Base-by-base conservation (phyloP, 2,113 vertebrate species). In the Tragelaphus imberbis region DNA sequence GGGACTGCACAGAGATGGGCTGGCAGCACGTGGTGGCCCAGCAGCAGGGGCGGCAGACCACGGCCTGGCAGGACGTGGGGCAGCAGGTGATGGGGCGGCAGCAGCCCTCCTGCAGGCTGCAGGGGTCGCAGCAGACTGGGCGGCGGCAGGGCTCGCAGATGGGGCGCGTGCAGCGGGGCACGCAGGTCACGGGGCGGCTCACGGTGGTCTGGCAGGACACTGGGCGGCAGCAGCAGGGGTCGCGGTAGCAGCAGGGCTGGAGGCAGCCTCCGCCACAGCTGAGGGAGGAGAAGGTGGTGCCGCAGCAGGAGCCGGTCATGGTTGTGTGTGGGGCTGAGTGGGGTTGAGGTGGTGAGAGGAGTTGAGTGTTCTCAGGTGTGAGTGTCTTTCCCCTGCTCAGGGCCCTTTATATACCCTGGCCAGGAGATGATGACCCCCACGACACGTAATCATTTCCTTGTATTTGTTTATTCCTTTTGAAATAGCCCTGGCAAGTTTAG, bases 71-170 rank as follows among this genome's bases (percentile, higher is more conserved):
- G 5, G 96, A 98, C 2, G 84, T 47, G 91, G 98, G 97, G 97
- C 98, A 98, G 97, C 98, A 97, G 97, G 19, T 16, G 91, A 97
- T 97, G 92, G 97, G 98, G 68, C 94, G 51, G 84, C 98, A 98
- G 98, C 98, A 98, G 94, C 97, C 97, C 47, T 95, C 84, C 94
- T 98, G 97, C 96, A 94, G 85, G 53, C 71, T 16, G 33, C 96
- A 98, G 36, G 98, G 97, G 92, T 88, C 97, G 27, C 97, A 97
- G 97, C 97, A 96, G 63, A 93, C 33, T 12, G 93, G 95, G 68
- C 61, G 71, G 96, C 93, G 4, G 12, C 63, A 3, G 84, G 63
- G 97, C 80, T 97, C 63, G 0, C 96, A 97, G 96, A 97, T 91
- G 92, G 97, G 75, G 49, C 97, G 97, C 65, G 92, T 97, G 94